Conservation (phyloP, 2,113 vertebrate species). For the Eulemur macaco region DNA sequence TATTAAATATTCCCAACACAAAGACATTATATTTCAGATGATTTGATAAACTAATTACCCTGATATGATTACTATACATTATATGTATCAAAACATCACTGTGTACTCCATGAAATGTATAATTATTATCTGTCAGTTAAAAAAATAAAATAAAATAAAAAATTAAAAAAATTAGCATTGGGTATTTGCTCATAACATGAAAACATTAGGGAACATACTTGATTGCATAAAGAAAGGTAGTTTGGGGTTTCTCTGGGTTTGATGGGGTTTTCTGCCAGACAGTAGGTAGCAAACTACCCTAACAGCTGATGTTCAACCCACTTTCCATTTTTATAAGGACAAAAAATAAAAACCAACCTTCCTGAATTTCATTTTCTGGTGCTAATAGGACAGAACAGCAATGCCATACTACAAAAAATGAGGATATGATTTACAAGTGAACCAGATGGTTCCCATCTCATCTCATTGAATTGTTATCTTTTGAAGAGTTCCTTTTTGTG, state of each 20-base stretch:
- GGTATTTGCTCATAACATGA: constrained; percentile 1
- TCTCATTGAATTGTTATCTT: constrained; percentile 63
- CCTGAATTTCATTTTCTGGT: constrained; percentile 67
- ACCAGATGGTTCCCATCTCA: constrained; percentile 58
- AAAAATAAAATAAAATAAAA: not conserved
- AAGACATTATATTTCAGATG: too few relatives aligned
- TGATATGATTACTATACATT: too few relatives aligned
- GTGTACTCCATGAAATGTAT: too few relatives aligned
- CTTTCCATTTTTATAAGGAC: constrained; percentile 58
- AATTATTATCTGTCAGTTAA: too few relatives aligned
- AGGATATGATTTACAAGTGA: constrained; percentile 70
- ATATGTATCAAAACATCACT: too few relatives aligned
- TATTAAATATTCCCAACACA: too few relatives aligned
- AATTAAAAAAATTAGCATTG: not conserved
- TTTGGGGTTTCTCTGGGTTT: constrained; percentile 34
- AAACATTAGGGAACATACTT: not conserved
- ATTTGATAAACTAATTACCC: too few relatives aligned
- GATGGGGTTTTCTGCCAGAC: not conserved
- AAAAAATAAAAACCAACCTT: constrained; percentile 54
- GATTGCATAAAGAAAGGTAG: not conserved
- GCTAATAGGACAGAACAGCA: constrained; percentile 56
- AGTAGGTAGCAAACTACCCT: constrained; percentile 9
- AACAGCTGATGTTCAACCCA: constrained; percentile 21
- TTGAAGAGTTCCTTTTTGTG: constrained; percentile 73
- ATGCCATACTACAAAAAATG: constrained; percentile 57